Evolutionary conservation across 2,113 vertebrate species (phyloP), one percentile per base, ranked within the genome.

Genomic region (Notarius lentiginosus): DNA sequence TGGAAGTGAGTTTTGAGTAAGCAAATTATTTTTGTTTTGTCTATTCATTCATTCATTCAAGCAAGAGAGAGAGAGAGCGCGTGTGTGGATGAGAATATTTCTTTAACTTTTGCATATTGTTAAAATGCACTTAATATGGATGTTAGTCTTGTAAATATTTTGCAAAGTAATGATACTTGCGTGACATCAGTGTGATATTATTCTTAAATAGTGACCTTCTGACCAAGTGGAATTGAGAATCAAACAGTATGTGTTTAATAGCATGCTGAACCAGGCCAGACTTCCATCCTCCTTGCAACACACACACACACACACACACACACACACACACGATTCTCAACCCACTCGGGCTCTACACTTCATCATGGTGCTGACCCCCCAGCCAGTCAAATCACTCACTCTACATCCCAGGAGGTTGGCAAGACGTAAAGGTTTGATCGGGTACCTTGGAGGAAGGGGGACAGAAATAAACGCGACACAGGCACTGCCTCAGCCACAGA

Each of bases 381-480:
- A 55, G 84, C 90, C 89, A 88, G 84, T 90, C 82, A 82, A 0
- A 85, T 87, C 87, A 88, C 79, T 84, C 53, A 41, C 41, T 41
- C 56, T 84, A 61, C 12, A 63, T 89, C 90, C 91, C 89, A 63
- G 79, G 80, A 88, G 88, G 51, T 58, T 89, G 88, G 87, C 75
- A 84, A 81, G 76, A 88, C 79, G 27, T 66, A 60, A 65, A 73
- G 47, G 49, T 66, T 75, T 80, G 34, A 83, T 15, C 68, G 73
- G 65, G 83, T 84, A 87, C 70, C 65, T 82, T 84, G 49, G 79
- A 83, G 65, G 80, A 84, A 49, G 83, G 82, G 83, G 87, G 91
- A 91, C 90, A 20, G 81, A 94, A 94, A 93, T 94, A 94, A 92
- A 94, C 76, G 84, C 86, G 87, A 90, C 91, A 90, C 91, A 88